These are phyloP conservation scores for Eledone cirrhosa DNA, from an alignment of 2,888 invertebrate species.

Conservation along the genomic window DNA sequence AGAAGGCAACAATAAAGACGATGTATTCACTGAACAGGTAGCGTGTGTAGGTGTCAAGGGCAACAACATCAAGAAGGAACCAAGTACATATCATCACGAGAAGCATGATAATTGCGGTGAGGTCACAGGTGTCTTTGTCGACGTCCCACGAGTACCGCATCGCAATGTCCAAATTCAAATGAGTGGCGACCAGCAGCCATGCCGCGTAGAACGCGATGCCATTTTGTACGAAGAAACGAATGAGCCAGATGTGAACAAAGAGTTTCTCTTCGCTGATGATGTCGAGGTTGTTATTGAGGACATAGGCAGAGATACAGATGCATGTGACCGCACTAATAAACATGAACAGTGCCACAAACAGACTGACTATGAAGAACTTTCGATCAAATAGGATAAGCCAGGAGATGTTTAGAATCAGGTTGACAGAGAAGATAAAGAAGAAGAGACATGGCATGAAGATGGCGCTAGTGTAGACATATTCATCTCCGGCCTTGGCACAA, in stretches of 20 bases:
- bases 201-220: constrained; percentile 52
- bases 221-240: constrained; percentile 47
- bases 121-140: constrained; percentile 33
- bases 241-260: constrained; percentile 44
- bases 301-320: constrained; percentile 41
- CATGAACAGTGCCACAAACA: constrained; percentile 39
- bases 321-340: constrained; percentile 34
- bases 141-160: constrained; percentile 37
- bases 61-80: constrained; percentile 45
- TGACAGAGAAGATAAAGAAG: constrained; percentile 46
- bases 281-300: constrained; percentile 39
- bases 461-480: constrained; percentile 51
- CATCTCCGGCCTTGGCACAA: constrained; percentile 47
- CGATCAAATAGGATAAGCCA: constrained; percentile 54
- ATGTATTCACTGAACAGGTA: constrained; percentile 49
- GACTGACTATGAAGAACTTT: constrained; percentile 22
- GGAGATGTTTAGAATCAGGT: constrained; percentile 48
- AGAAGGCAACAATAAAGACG: constrained; percentile 43
- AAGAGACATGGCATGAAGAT: constrained; percentile 48
- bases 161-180: constrained; percentile 47
- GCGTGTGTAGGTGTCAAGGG: constrained; percentile 44
- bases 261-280: constrained; percentile 36
- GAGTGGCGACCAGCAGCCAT: constrained; percentile 47
- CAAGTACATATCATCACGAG: constrained; percentile 41
- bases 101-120: constrained; percentile 42